These are phyloP conservation scores for Spisula solida DNA, from an alignment of 2,888 invertebrate species.

Conservation along the genomic window DNA sequence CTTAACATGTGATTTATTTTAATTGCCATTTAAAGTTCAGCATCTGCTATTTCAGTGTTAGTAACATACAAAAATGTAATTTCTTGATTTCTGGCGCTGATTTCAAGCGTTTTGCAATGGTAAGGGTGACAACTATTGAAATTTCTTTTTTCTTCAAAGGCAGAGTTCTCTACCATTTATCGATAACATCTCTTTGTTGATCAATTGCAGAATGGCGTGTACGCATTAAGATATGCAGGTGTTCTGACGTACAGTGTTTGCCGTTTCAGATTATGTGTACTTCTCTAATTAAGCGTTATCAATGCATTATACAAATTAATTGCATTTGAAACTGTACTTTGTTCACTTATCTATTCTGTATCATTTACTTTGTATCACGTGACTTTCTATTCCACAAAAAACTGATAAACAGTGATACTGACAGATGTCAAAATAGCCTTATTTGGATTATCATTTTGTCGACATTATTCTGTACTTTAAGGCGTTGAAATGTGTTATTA, in stretches of 20 bases:
- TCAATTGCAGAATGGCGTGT: not conserved
- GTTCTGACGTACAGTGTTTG: not conserved
- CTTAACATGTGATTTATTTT: too few relatives aligned
- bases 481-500: too few relatives aligned
- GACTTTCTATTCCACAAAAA: not conserved
- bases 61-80: too few relatives aligned
- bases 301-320: conserved; percentile 11
- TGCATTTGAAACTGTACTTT: not conserved
- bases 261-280: conserved; percentile 1
- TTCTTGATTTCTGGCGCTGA: too few relatives aligned
- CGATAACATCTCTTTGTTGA: not conserved
- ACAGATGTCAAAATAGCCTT: conserved; percentile 5
- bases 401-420: not conserved
- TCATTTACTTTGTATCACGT: not conserved
- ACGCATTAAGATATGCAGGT: conserved; percentile 1
- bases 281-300: conserved; percentile 18
- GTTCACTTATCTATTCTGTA: not conserved
- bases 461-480: not conserved
- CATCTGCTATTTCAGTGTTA: too few relatives aligned
- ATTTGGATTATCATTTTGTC: not conserved
- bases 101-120: not conserved
- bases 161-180: not conserved
- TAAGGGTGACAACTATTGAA: not conserved
- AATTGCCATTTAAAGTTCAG: too few relatives aligned
- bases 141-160: not conserved